A percentile compares a stretch with the other conserved stretches of the same genome.
Evolutionary conservation across 2,113 vertebrate species (phyloP).

Genomic region (Datnioides undecimradiatus): DNA sequence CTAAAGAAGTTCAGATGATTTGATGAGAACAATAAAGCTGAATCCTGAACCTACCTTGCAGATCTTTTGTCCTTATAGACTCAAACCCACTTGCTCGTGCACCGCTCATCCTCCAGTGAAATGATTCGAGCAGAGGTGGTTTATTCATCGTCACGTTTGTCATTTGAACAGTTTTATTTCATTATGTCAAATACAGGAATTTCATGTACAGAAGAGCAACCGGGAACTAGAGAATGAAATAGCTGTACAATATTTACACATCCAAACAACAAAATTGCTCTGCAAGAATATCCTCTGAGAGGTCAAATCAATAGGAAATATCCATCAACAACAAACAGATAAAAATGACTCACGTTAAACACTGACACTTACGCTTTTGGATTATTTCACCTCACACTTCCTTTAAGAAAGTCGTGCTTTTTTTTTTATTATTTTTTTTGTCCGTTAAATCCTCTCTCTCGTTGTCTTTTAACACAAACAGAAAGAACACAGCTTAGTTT

Average conservation of each 20-base stretch:
- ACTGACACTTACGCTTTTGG: constrained; percentile 75
- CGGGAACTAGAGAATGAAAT: constrained; percentile 75
- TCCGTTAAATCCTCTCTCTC: constrained; percentile 52
- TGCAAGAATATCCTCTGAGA: constrained; percentile 63
- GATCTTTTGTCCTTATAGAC: not conserved
- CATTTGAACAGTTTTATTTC: constrained; percentile 81
- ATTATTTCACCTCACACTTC: constrained; percentile 66
- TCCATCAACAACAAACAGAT: constrained; percentile 82
- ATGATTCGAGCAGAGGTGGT: constrained; percentile 3
- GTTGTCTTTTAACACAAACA: constrained; percentile 78
- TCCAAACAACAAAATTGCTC: constrained; percentile 61
- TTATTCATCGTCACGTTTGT: constrained; percentile 53
- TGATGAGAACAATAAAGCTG: not conserved
- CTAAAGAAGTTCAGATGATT: not conserved
- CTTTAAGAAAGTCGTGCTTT: constrained; percentile 69
- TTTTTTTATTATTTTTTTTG: constrained; percentile 21
- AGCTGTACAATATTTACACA: constrained; percentile 86
- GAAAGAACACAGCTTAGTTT: constrained; percentile 69
- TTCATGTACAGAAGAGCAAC: constrained; percentile 82
- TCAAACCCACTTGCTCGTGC: not conserved
- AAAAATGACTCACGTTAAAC: constrained; percentile 80
- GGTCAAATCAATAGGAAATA: constrained; percentile 76
- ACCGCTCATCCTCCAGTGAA: not conserved
- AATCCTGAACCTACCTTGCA: not conserved
- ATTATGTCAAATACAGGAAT: constrained; percentile 83